Evolutionary conservation across 2,797 vertebrate species (phyloP).

Genomic region (Periophthalmus magnuspinnatus): DNA sequence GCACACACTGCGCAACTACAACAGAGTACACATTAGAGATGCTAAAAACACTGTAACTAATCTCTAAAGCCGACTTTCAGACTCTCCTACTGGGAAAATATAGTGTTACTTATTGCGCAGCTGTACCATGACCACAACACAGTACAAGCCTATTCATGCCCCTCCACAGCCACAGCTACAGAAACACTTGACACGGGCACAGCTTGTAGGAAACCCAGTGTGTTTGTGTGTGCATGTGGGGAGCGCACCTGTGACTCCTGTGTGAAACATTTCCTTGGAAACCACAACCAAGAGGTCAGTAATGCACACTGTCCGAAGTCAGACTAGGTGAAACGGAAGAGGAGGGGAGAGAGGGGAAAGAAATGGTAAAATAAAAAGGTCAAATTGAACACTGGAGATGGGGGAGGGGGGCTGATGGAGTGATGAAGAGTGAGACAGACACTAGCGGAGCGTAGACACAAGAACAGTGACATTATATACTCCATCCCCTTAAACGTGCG

Average conservation of each 20-base stretch:
- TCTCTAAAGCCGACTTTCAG: not conserved
- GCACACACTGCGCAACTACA: not conserved
- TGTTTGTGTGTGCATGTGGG: not conserved
- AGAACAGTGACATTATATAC: conserved; percentile 32
- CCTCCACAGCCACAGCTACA: conserved; percentile 14
- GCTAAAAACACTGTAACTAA: not conserved
- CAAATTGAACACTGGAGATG: conserved; percentile 40
- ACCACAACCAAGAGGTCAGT: conserved; percentile 26
- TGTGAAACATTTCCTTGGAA: conserved; percentile 25
- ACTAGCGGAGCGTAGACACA: conserved; percentile 10
- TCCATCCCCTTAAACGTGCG: conserved; percentile 32
- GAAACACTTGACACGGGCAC: conserved; percentile 20
- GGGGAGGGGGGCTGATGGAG: conserved; percentile 5
- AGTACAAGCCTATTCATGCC: not conserved
- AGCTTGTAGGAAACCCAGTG: conserved; percentile 10
- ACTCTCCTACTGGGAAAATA: too few species aligned
- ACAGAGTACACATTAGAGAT: not conserved
- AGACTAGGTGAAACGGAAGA: conserved; percentile 55
- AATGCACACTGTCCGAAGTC: conserved; percentile 38
- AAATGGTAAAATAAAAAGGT: conserved; percentile 58
- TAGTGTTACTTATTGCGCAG: too few species aligned
- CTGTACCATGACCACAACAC: not conserved
- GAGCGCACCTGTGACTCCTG: not conserved
- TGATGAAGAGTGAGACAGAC: not conserved
- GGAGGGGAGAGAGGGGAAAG: conserved; percentile 36